Percentiles rank a stretch among this genome's conserved stretches.
These are phyloP conservation scores for Minunthozetes semirufus DNA, from an alignment of 2,888 invertebrate species.

Conservation along the genomic window DNA sequence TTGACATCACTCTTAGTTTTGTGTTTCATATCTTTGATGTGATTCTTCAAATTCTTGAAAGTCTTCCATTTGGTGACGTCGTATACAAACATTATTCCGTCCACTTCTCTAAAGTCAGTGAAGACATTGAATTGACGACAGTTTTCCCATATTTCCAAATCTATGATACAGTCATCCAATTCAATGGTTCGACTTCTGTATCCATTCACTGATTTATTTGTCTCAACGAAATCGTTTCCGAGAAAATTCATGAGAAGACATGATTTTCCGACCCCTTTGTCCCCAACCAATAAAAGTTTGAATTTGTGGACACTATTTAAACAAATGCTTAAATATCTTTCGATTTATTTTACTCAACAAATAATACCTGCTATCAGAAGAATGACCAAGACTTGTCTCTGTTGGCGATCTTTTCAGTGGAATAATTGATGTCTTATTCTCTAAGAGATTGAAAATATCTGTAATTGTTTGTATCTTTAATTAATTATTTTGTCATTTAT, in stretches of 20 bases:
- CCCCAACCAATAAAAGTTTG: background rate
- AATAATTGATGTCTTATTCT: too few relatives aligned
- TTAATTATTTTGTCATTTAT: too few relatives aligned
- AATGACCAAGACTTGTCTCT: too few relatives aligned
- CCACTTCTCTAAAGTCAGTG: background rate
- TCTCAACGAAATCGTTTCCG: background rate
- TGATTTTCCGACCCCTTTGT: background rate
- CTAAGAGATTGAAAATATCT: too few relatives aligned
- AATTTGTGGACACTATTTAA: background rate
- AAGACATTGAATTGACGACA: background rate
- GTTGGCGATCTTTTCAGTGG: too few relatives aligned
- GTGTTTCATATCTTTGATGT: background rate
- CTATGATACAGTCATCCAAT: slow-evolving; percentile 25
- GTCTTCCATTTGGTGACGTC: background rate
- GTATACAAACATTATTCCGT: slow-evolving; percentile 7
- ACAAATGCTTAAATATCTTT: too few relatives aligned
- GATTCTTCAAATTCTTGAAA: background rate
- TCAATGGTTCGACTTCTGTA: slow-evolving; percentile 14
- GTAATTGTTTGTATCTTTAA: too few relatives aligned
- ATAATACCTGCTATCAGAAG: too few relatives aligned
- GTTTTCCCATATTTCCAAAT: background rate
- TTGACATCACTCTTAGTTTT: background rate
- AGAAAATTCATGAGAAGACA: background rate
- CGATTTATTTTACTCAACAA: too few relatives aligned
- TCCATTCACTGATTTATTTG: background rate